A percentile compares a stretch with the other conserved stretches of the same genome.
Evolutionary conservation across 2,113 vertebrate genomes (phyloP).

Genomic region (Narcine bancroftii): DNA sequence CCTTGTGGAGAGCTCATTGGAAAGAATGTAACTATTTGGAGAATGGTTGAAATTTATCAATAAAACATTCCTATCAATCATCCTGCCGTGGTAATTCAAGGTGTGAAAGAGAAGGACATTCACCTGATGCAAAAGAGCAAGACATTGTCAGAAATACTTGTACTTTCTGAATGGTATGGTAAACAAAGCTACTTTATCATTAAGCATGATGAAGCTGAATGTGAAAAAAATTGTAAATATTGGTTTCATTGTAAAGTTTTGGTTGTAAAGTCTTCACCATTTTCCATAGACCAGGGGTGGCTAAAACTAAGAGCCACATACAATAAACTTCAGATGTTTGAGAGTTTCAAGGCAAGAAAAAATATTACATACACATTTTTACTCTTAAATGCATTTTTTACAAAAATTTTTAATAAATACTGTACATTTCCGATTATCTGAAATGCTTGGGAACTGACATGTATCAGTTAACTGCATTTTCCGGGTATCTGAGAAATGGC

Average conservation of each 20-base stretch:
- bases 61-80: background rate
- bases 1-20: background rate
- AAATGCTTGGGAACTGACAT: too few relatives aligned
- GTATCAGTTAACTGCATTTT: too few relatives aligned
- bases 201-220: background rate
- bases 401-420: too few relatives aligned
- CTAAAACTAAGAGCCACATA: too few relatives aligned
- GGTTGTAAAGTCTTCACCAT: background rate
- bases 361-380: too few relatives aligned
- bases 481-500: too few relatives aligned
- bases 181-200: background rate
- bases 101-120: background rate
- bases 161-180: background rate
- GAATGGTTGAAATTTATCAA: background rate
- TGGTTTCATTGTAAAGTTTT: too few relatives aligned
- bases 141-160: background rate
- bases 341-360: too few relatives aligned
- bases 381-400: too few relatives aligned
- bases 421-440: too few relatives aligned
- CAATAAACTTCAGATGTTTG: too few relatives aligned
- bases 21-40: background rate
- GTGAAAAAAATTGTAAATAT: background rate
- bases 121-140: background rate
- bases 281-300: background rate
- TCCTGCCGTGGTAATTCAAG: background rate